Base-by-base conservation (phyloP, 2,888 invertebrate species). In the Lochmaea crataegi region DNA sequence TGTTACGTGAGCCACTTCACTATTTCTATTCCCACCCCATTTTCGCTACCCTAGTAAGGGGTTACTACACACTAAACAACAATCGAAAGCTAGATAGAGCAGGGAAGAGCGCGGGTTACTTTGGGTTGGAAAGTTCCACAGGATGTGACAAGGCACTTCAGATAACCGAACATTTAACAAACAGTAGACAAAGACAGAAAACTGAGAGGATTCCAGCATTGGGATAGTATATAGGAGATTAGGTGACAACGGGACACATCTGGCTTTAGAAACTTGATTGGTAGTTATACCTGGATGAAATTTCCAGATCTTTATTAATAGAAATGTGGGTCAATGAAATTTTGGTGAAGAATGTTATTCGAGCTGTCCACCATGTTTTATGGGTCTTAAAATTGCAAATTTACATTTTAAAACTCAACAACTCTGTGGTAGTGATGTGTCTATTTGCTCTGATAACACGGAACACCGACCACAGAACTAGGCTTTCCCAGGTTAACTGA, bases 111-210 rank as follows among this genome's bases (percentile, higher is more conserved):
- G 61, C 14, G 61, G 11, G 61, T 38, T 16, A 60, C 64, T 56
- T 41, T 48, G 58, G 42, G 63, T 72, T 67, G 48, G 60, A 66
- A 65, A 71, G 65, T 71, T 71, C 71, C 66, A 66, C 71, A 71
- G 71, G 71, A 71, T 71, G 53, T 71, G 71, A 66, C 71, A 66
- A 26, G 42, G 66, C 61, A 48, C 26, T 42, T 45, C 53, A 69
- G 71, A 60, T 71, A 71, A 65, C 71, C 41, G 71, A 66, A 71
- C 71, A 16, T 61, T 67, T 63, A 58, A 58, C 60, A 66, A 66
- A 67, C 58, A 63, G 60, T 38, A 38, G 38, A 63, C 61, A 42
- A 42, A 18, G 61, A 42, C 22, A 42, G 45, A 58, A 58, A 41
- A 41, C 16, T 14, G 45, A 58, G 45, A 58, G 66, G 22, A 45